Evolutionary conservation across 2,888 invertebrate species (phyloP), one percentile per base, ranked within the genome.

Genomic region (Diplazon laetatorius): DNA sequence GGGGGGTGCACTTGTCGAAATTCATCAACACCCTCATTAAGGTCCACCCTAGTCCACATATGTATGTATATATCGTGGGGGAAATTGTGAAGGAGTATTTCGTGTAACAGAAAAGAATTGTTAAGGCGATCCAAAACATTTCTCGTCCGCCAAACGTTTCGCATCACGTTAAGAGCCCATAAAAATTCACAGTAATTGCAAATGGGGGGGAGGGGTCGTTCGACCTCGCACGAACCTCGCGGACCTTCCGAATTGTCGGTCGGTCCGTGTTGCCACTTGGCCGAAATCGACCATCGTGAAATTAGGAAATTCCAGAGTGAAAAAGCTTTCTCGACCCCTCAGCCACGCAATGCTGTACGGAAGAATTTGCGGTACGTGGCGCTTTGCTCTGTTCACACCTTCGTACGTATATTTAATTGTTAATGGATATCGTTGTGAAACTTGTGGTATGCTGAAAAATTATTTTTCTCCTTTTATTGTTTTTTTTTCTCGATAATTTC

Each of bases 301-400:
- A 77, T 77, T 73, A 72, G 72, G 72, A 73, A 77, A 77, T 73
- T 73, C 77, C 77, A 39, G 18, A 55, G 55, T 46, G 50, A 22
- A 62, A 10, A 62, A 48, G 39, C 39, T 48, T 35, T 44, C 55
- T 55, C 22, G 37, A 48, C 57, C 37, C 30, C 6, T 30, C 60
- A 50, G 37, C 66, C 22, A 60, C 52, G 65, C 25, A 66, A 76
- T 60, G 52, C 48, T 10, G 18, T 10, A 18, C 62, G 22, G 50
- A 62, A 52, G 66, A 10, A 14, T n/a, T 12, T 12, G 22, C 39
- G 69, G 55, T 50, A n/a, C n/a, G n/a, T n/a, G 39, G 37, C 39
- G 14, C 20, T 57, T 4, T 8, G 20, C 6, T 12, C 57, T 22
- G 52, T 65, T 65, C 35, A 14, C 37, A 42, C 59, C 25, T 2